Evolutionary conservation across 2,888 invertebrate species (phyloP), one percentile per base, ranked within the genome.

Genomic region (Leptinotarsa haldemani): DNA sequence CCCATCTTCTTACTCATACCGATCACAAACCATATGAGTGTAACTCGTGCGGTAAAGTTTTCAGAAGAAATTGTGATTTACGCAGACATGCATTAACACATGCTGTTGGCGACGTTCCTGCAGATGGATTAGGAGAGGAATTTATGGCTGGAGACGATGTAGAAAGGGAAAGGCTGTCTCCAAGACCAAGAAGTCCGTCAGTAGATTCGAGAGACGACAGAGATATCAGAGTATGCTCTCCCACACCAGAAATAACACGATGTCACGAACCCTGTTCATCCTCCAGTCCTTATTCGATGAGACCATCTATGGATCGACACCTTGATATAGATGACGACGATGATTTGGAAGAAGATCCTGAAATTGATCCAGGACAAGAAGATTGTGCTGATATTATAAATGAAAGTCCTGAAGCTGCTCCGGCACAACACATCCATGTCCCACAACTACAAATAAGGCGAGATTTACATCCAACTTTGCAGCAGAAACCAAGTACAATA

Each of bases 71-170:
- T 85, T 97, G 97, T 87, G 97, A 97, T 85, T 90, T 97, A 58
- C 89, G 97, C 71, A 90, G 97, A 74, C 97, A 97, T 86, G 95
- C 95, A 5, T 87, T 97, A 75, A 97, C 97, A 0, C 97, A 97
- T 85, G 94, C 96, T 4, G 95, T 96, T 0, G 96, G 96, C 0
- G 96, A 96, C 84, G 94, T 95, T 0, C 95, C 94, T 0, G 91
- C 94, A 0, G 95, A 95, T 82, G 85, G 83, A n/a, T 78, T 85
- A 48, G 84, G 83, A 9, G 85, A 85, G 22, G 84, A 83, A 25
- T 86, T 80, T 75, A 78, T 84, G 46, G 90, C 90, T 3, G 89
- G 89, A 2, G 66, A 50, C n/a, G 66, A 50, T 1, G 30, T 90
- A 89, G 13, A 90, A 90, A 58, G 77, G 63, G 79, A 80, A 40